Conservation (phyloP, 2,113 vertebrate genomes). For the Varanus salvator region DNA sequence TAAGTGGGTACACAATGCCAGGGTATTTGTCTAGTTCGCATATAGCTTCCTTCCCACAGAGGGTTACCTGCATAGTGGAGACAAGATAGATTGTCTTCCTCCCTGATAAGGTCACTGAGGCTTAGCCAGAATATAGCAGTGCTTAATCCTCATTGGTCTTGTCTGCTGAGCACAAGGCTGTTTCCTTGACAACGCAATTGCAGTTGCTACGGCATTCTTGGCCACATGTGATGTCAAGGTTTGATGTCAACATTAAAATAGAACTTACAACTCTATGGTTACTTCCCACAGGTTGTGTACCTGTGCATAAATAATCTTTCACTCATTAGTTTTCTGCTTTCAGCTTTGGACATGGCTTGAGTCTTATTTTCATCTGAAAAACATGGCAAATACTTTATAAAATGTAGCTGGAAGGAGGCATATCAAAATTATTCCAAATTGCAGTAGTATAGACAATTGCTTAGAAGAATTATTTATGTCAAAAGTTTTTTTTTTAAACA, state of each 20-base stretch:
- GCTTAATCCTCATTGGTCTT: slow-evolving; percentile 82
- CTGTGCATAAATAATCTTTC: not conserved
- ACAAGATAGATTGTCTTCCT: slow-evolving; percentile 73
- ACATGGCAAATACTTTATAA: not conserved
- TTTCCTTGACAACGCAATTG: slow-evolving; percentile 82
- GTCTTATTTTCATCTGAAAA: not conserved
- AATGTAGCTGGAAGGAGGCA: not conserved
- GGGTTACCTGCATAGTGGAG: slow-evolving; percentile 68
- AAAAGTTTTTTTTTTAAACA: not conserved
- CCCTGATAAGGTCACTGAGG: slow-evolving; percentile 78
- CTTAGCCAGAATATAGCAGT: slow-evolving; percentile 75
- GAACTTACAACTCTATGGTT: slow-evolving; percentile 58
- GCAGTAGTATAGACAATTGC: not conserved
- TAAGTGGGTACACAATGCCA: slow-evolving; percentile 34
- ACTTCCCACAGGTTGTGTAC: slow-evolving; percentile 49
- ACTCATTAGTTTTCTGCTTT: not conserved
- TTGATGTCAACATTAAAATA: slow-evolving; percentile 65
- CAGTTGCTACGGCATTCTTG: slow-evolving; percentile 76
- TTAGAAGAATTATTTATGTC: not conserved
- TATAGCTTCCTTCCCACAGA: slow-evolving; percentile 46
- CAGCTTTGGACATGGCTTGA: not conserved
- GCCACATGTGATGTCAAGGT: slow-evolving; percentile 75
- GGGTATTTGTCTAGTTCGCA: slow-evolving; percentile 27
- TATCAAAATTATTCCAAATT: not conserved
- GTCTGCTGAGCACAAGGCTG: slow-evolving; percentile 77